Evolutionary conservation across 2,888 invertebrate genomes (phyloP).

Genomic region (Aromia moschata): DNA sequence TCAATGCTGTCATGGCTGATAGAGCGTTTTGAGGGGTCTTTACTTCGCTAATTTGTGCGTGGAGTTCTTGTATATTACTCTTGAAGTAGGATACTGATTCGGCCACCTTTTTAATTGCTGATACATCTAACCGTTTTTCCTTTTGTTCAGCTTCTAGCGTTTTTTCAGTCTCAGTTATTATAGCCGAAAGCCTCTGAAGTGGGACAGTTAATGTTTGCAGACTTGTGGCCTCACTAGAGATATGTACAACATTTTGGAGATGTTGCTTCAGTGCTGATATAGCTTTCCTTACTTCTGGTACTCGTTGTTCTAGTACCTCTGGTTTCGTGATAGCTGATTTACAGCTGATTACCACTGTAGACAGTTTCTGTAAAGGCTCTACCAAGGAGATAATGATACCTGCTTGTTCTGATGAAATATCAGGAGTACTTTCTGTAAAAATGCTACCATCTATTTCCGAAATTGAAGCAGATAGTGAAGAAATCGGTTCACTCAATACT

Average conservation of each 20-base stretch:
- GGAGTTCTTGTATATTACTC: conserved; percentile 33
- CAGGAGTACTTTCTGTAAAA: conserved; percentile 2
- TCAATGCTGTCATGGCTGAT: not conserved
- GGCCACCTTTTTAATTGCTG: not conserved
- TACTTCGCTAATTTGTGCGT: not conserved
- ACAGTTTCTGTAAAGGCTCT: conserved; percentile 33
- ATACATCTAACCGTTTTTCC: conserved; percentile 1
- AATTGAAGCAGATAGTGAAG: not conserved
- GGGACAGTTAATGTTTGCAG: conserved; percentile 21
- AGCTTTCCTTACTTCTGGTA: conserved; percentile 36
- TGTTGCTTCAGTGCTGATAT: conserved; percentile 19
- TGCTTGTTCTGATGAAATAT: conserved; percentile 26
- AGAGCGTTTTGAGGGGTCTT: not conserved
- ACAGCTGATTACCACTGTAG: conserved; percentile 19
- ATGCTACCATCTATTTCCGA: not conserved
- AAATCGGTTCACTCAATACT: not conserved
- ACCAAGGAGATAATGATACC: conserved; percentile 14
- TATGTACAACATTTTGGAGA: conserved; percentile 14
- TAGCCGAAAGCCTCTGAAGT: conserved; percentile 18
- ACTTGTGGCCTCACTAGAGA: not conserved
- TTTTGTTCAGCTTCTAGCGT: not conserved
- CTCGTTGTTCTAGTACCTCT: conserved; percentile 33
- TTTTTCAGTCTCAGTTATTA: conserved; percentile 20
- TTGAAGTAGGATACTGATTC: conserved; percentile 21
- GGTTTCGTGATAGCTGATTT: conserved; percentile 20